These are phyloP conservation scores for Artibeus lituratus DNA, from an alignment of 2,797 vertebrate genomes.

Conservation along the genomic window DNA sequence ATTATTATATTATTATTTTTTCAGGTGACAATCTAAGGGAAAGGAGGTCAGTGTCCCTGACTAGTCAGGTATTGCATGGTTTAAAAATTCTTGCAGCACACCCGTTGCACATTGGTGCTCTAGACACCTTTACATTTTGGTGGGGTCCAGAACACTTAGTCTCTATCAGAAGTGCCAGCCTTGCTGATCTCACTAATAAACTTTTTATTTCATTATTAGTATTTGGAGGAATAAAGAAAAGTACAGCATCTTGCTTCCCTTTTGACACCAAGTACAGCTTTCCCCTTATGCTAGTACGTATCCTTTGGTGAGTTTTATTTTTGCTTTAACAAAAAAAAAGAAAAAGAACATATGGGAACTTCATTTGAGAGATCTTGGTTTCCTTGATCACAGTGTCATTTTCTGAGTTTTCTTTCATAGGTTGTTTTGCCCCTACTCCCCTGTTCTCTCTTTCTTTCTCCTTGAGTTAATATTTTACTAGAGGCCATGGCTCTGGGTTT, in stretches of 20 bases:
- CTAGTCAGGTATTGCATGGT: neutral
- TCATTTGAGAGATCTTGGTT: neutral
- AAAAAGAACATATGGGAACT: neutral
- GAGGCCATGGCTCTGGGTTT: neutral
- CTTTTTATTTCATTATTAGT: constrained; percentile 20
- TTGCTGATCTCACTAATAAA: neutral
- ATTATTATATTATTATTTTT: neutral
- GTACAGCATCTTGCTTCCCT: neutral
- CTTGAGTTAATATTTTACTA: constrained; percentile 12
- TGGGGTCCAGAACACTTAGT: neutral
- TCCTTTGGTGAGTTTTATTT: neutral
- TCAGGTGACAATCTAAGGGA: neutral
- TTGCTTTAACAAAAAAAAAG: neutral
- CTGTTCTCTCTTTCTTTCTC: neutral
- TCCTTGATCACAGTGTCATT: neutral
- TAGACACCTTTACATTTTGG: neutral
- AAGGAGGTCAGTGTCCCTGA: neutral
- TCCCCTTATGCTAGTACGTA: neutral
- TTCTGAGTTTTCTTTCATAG: constrained; percentile 33
- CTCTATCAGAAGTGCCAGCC: neutral
- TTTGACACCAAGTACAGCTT: neutral
- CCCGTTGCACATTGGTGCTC: neutral
- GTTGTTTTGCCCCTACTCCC: neutral
- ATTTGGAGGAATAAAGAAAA: neutral
- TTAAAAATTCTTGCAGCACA: neutral